These are phyloP conservation scores for Thunnus albacares DNA, from an alignment of 2,797 vertebrate species.

Conservation along the genomic window DNA sequence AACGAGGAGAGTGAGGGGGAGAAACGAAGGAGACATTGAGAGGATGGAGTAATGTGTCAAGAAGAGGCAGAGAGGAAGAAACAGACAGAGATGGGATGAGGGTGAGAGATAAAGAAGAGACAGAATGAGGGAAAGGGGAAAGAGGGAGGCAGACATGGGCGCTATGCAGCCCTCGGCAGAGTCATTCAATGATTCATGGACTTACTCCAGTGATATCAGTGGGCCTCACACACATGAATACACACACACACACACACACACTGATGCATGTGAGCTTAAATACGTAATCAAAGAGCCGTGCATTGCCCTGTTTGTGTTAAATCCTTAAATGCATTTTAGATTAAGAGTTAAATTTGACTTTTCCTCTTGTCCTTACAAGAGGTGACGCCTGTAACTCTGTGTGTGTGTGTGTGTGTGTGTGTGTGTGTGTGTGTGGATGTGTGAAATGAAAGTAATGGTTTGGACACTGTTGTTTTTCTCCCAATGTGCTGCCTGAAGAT, in stretches of 20 bases:
- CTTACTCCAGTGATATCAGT: slow-evolving; percentile 47
- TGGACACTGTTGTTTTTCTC: slow-evolving; percentile 47
- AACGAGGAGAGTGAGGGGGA: slow-evolving; percentile 36
- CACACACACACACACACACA: slow-evolving; percentile 18
- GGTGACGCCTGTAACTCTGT: slow-evolving; percentile 8
- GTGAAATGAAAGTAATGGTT: slow-evolving; percentile 43
- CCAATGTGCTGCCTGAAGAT: slow-evolving; percentile 44
- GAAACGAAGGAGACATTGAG: neutral
- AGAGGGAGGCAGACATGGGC: slow-evolving; percentile 12
- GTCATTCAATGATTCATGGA: slow-evolving; percentile 63
- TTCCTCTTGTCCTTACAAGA: slow-evolving; percentile 19
- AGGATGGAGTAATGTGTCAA: slow-evolving; percentile 32
- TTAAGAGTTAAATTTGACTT: slow-evolving; percentile 22
- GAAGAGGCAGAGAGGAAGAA: slow-evolving; percentile 11
- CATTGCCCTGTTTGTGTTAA: slow-evolving; percentile 24
- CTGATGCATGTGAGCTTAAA: slow-evolving; percentile 2
- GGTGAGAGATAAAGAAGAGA: slow-evolving; percentile 20
- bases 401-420: slow-evolving; percentile 21
- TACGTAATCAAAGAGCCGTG: slow-evolving; percentile 14
- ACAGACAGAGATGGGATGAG: slow-evolving; percentile 24
- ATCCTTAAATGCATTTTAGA: slow-evolving; percentile 16
- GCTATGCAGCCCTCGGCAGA: slow-evolving; percentile 25
- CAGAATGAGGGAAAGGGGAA: slow-evolving; percentile 1
- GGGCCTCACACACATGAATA: slow-evolving; percentile 13
- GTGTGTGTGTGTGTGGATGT: slow-evolving; percentile 24